Conservation (phyloP, 2,113 vertebrate genomes). For the Myanophis thanlyinensis region DNA sequence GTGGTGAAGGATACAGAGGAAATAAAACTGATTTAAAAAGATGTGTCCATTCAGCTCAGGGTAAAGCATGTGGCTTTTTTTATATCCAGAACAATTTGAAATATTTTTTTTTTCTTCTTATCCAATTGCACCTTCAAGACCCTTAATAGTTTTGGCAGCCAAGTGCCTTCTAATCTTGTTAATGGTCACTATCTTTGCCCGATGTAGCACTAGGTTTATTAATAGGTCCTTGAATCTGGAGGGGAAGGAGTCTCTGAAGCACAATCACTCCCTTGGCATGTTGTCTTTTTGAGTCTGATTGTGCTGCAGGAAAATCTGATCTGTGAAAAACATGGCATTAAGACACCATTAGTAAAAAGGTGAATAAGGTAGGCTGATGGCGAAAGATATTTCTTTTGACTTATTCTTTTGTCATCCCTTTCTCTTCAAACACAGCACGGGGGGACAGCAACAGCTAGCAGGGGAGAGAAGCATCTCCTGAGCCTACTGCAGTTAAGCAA, state of each 20-base stretch:
- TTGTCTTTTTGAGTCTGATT: conserved; percentile 6
- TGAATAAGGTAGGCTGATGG: neutral
- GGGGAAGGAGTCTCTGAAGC: neutral
- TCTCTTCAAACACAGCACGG: conserved; percentile 13
- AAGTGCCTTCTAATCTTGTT: conserved; percentile 23
- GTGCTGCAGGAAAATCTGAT: conserved; percentile 16
- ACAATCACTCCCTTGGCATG: neutral
- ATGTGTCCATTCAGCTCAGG: neutral
- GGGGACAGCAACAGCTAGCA: neutral
- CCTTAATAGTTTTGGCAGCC: conserved; percentile 6
- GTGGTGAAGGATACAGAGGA: neutral
- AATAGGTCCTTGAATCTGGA: neutral
- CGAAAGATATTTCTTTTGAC: conserved; percentile 7
- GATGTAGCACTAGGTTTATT: conserved; percentile 25
- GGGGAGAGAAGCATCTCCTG: neutral
- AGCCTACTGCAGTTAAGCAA: neutral
- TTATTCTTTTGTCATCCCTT: conserved; percentile 28
- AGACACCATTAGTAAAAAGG: conserved; percentile 16
- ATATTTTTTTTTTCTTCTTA: conserved; percentile 3
- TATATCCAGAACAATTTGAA: conserved; percentile 34
- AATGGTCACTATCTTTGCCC: conserved; percentile 3
- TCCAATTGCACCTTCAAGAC: neutral
- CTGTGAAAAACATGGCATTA: conserved; percentile 5
- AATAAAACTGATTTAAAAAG: conserved; percentile 19
- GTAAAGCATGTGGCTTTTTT: conserved; percentile 14